A percentile compares a stretch with the other conserved stretches of the same genome.
These are phyloP conservation scores for Selene dorsalis DNA, from an alignment of 2,797 vertebrate genomes.

Conservation along the genomic window DNA sequence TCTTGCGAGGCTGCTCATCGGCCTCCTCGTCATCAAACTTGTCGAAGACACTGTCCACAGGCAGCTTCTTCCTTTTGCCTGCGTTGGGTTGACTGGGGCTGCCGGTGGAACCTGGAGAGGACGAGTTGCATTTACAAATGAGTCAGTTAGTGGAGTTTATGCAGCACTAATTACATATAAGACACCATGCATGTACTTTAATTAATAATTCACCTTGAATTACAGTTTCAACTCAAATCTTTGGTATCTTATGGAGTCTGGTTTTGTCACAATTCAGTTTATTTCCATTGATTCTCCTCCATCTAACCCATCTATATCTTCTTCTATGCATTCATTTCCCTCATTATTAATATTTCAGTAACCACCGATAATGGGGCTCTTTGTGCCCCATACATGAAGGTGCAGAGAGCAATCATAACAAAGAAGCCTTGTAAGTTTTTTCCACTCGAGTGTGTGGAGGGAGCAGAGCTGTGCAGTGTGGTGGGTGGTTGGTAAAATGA, in stretches of 20 bases:
- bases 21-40: constrained; percentile 98
- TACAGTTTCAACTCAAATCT: not conserved
- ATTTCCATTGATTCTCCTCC: not conserved
- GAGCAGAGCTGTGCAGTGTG: not conserved
- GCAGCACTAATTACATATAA: not conserved
- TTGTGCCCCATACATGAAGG: not conserved
- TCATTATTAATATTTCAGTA: not conserved
- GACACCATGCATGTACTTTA: not conserved
- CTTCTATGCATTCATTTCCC: not conserved
- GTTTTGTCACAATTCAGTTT: not conserved
- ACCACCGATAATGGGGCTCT: not conserved
- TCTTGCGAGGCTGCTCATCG: constrained; percentile 94
- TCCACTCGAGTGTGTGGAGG: not conserved
- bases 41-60: constrained; percentile 97
- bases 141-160: too few species aligned
- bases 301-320: not conserved
- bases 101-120: constrained; percentile 87
- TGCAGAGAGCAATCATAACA: not conserved
- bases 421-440: not conserved
- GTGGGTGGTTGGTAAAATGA: constrained; percentile 9
- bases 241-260: not conserved
- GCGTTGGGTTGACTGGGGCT: constrained; percentile 94
- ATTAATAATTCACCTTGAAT: not conserved
- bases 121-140: not conserved
- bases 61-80: constrained; percentile 96